Base-by-base conservation (phyloP, 2,888 invertebrate genomes). In the Pollenia amentaria region DNA sequence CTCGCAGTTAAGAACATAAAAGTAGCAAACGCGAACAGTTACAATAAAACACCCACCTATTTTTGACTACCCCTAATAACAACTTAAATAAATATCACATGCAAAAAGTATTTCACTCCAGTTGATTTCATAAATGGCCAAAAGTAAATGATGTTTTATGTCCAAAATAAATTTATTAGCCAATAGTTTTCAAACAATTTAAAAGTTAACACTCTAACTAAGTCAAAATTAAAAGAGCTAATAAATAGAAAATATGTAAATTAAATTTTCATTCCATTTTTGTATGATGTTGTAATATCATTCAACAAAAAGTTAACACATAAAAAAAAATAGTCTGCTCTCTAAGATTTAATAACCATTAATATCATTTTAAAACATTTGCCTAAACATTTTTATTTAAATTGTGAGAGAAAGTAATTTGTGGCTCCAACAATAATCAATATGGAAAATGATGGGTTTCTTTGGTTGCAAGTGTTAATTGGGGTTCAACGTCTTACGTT, bases 91-190 rank as follows among this genome's bases (percentile, higher is more conserved):
- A 53, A 18, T 18, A 18, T 21, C 53, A 53, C 18, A 53, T 18
- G 53, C 53, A 53, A 48, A n/a, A 48, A 48, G 48, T 48, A 48
- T 48, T 48, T n/a, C 48, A 48, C 48, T 48, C 14, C n/a, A 14
- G 48, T 48, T 12, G 12, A 14, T 18, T 53, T 53, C 18, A 53
- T 18, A 18, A 53, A 11, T 8, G 2, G 8, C 7, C n/a, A n/a
- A 51, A 51, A n/a, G 4, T n/a, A 51, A 12, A 51, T 21, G 6
- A 18, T 21, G 16, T 16, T 53, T 8, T 53, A 53, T 53, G 10
- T 7, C 4, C 8, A 53, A 53, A 53, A 53, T 53, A 53, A 53
- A 53, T 29, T 3, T 18, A 53, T 53, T 21, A 11, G 18, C 16
- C 53, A 53, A 53, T 53, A 10, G 9, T 16, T 16, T 53, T 18